Base-by-base conservation (phyloP, 2,888 invertebrate species). In the Thymelicus lineola region DNA sequence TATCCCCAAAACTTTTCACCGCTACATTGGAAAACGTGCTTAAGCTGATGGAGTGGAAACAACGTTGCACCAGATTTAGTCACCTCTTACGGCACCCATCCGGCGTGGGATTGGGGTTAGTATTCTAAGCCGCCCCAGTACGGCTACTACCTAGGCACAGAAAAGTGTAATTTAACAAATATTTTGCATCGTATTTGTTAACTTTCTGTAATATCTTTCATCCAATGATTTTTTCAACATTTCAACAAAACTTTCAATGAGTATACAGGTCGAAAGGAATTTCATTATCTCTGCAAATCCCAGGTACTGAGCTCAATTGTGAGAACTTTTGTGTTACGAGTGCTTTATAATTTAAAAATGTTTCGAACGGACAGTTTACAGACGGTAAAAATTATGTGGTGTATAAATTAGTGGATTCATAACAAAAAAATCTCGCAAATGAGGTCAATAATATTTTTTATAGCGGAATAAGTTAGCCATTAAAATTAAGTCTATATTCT, bases 241-340 rank as follows among this genome's bases (percentile, higher is more conserved):
- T 57, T 36, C 57, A 57, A 57, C 57, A 57, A n/a, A 57, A 57
- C 57, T 36, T 57, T 57, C 36, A 57, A 57, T 57, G 57, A 57
- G 57, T 57, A n/a, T n/a, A 57, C 57, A 57, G 57, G 57, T 57
- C 36, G 57, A 57, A 57, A 57, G 57, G 57, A 57, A 57, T 57
- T 57, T 57, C 57, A 57, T 57, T 57, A 57, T 57, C 57, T 57
- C 57, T 57, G 5, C 36, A 36, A 57, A 57, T 57, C 57, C n/a
- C 36, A 57, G 57, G 57, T 57, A 57, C 57, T 57, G 57, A 57
- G 57, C 57, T 57, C 57, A 57, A 36, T n/a, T 36, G 36, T 36
- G 36, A 57, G 36, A 57, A 57, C 35, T 57, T 57, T 57, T 57
- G 35, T 57, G 57, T 57, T 57, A 57, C 35, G n/a, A 57, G n/a